A percentile compares a stretch with the other conserved stretches of the same genome.
These are phyloP conservation scores for Pangasius larnaudii DNA, from an alignment of 2,797 vertebrate species.

Conservation along the genomic window DNA sequence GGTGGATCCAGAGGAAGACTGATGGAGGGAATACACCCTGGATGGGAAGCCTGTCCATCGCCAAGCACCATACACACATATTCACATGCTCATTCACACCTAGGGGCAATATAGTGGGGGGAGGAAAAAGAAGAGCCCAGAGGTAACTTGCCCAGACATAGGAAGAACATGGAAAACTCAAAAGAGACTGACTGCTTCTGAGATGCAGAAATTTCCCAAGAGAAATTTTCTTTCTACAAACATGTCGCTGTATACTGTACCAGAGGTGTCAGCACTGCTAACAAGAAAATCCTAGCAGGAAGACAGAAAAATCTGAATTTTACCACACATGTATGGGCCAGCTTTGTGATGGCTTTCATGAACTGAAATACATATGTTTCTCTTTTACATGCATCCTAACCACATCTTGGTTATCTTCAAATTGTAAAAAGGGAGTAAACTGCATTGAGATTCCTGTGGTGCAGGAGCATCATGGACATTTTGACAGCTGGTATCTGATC, in stretches of 20 bases:
- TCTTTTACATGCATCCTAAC: background rate
- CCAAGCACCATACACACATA: background rate
- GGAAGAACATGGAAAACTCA: background rate
- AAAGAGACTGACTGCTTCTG: background rate
- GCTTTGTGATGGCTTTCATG: background rate
- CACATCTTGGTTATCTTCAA: background rate
- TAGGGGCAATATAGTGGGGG: background rate
- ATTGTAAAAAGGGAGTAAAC: background rate
- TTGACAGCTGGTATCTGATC: background rate
- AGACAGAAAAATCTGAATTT: background rate
- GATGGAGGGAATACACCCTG: background rate
- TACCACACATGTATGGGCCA: background rate
- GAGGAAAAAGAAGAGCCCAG: background rate
- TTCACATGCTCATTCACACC: background rate
- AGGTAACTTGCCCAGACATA: background rate
- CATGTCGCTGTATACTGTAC: background rate
- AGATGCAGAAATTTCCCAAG: constrained; percentile 14
- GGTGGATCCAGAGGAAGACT: background rate
- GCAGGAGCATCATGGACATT: too few relatives aligned
- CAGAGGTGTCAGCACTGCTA: background rate
- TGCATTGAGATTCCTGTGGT: background rate
- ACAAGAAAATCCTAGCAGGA: background rate
- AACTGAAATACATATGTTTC: background rate
- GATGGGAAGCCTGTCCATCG: background rate
- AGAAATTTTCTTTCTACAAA: background rate